Evolutionary conservation across 2,888 invertebrate genomes (phyloP).

Genomic region (Dryadula phaetusa): DNA sequence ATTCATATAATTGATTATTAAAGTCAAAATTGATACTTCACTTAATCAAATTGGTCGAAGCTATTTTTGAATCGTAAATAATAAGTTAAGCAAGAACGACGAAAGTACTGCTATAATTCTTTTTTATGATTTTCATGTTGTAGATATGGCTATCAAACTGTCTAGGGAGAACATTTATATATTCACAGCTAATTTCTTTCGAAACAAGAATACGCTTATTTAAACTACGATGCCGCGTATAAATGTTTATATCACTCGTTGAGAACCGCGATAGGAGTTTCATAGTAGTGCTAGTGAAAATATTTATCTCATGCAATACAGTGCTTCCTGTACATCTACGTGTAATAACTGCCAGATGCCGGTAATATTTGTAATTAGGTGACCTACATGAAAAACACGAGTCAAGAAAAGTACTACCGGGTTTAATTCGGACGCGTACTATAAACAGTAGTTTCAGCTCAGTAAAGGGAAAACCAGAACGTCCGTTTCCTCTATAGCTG

Average conservation of each 20-base stretch:
- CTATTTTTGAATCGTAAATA: too few species aligned
- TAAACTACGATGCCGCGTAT: constrained; percentile 3
- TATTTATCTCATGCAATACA: constrained; percentile 42
- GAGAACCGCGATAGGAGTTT: constrained; percentile 24
- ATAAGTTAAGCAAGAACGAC: not conserved
- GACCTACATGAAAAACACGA: constrained; percentile 53
- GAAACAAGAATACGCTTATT: constrained; percentile 7
- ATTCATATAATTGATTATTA: too few species aligned
- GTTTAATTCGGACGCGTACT: constrained; percentile 64
- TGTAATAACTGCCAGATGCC: constrained; percentile 50
- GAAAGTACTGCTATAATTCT: not conserved
- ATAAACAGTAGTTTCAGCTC: constrained; percentile 65
- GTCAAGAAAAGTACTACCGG: constrained; percentile 56
- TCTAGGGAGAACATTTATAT: not conserved
- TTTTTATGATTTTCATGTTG: not conserved
- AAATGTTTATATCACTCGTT: constrained; percentile 23
- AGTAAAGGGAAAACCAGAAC: constrained; percentile 55
- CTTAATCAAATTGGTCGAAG: too few species aligned
- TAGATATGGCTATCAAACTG: constrained; percentile 12
- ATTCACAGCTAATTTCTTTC: not conserved
- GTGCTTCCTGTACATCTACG: constrained; percentile 46
- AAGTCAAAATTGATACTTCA: too few species aligned
- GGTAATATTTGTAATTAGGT: constrained; percentile 50
- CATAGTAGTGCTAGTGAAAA: constrained; percentile 38
- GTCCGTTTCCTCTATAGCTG: constrained; percentile 55